A percentile compares a stretch with the other conserved stretches of the same genome.
These are phyloP conservation scores for Mormyrus lacerda DNA, from an alignment of 2,113 vertebrate species.

Conservation along the genomic window DNA sequence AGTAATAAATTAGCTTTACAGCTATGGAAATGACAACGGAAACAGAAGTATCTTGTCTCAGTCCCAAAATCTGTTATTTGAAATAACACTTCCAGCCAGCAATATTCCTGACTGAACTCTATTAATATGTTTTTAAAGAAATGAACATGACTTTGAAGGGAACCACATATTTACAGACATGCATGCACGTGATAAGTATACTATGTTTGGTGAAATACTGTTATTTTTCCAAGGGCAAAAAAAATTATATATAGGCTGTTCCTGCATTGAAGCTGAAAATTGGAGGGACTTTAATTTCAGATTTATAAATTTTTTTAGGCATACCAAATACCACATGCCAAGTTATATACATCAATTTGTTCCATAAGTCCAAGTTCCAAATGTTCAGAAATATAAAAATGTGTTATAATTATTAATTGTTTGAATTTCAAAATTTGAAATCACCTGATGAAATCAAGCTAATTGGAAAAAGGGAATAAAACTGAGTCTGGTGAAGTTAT, in stretches of 20 bases:
- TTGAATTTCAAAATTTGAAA: neutral
- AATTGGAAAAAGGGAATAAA: neutral
- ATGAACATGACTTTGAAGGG: neutral
- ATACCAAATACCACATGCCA: slow-evolving; percentile 16
- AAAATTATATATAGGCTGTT: neutral
- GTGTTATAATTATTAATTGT: neutral
- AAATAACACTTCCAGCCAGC: neutral
- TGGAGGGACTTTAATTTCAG: slow-evolving; percentile 2
- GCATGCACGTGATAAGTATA: slow-evolving; percentile 7
- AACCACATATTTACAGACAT: slow-evolving; percentile 18
- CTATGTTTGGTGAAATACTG: neutral
- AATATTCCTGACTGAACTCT: neutral
- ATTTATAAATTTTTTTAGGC: neutral
- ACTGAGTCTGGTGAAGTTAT: neutral
- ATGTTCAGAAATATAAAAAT: neutral
- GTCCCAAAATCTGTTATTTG: neutral
- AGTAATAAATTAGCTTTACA: neutral
- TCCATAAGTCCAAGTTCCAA: neutral
- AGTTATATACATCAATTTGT: slow-evolving; percentile 12
- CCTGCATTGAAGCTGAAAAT: slow-evolving; percentile 10
- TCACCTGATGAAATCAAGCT: neutral
- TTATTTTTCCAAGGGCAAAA: neutral
- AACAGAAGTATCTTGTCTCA: neutral
- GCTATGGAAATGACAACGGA: neutral
- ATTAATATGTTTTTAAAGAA: neutral